Conservation (phyloP, 2,113 vertebrate genomes). For the Onychorhynchus coronatus region DNA sequence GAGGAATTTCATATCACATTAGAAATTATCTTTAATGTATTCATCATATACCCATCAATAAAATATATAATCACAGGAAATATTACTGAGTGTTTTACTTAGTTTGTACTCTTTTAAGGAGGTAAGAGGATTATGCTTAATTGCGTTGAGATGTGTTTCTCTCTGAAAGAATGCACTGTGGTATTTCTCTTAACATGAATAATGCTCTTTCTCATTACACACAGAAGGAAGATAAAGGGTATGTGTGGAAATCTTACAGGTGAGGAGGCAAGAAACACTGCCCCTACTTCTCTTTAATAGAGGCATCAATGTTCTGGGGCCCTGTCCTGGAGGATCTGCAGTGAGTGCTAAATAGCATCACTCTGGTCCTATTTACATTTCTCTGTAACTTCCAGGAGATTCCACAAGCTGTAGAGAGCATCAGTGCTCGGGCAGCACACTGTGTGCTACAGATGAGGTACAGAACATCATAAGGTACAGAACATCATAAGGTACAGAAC, state of each 20-base stretch:
- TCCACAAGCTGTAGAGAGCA: neutral
- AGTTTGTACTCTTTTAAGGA: neutral
- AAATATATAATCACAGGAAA: neutral
- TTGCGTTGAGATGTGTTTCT: neutral
- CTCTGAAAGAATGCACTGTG: neutral
- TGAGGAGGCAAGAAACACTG: neutral
- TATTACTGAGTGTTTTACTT: neutral
- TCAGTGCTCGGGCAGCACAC: neutral
- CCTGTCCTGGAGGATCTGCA: neutral
- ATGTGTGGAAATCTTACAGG: neutral
- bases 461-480: neutral
- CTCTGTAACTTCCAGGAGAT: neutral
- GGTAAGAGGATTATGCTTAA: neutral
- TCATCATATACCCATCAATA: neutral
- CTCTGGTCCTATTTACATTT: neutral
- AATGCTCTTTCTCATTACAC: neutral
- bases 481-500: neutral
- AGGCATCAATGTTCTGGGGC: neutral
- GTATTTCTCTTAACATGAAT: neutral
- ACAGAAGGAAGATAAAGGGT: neutral
- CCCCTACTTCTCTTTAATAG: neutral
- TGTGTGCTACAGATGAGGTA: neutral
- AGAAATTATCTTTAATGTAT: neutral
- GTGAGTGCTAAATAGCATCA: neutral
- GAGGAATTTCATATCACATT: neutral